Evolutionary conservation across 2,113 vertebrate genomes (phyloP), one percentile per base, ranked within the genome.

Genomic region (Psammodynastes pulverulentus): DNA sequence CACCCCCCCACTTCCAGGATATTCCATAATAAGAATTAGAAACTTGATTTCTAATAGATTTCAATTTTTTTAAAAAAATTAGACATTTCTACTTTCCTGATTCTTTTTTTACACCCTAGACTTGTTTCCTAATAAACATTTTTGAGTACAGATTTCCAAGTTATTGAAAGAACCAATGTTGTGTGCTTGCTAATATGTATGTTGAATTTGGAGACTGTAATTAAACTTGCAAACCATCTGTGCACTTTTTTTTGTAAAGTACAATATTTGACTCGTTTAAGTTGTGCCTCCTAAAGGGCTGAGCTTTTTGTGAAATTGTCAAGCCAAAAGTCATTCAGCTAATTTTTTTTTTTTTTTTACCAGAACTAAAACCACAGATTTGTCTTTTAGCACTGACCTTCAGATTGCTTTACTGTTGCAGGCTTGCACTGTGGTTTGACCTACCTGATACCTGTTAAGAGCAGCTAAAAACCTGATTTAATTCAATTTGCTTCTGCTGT

Each of bases 221-320:
- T 96, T 97, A 97, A 97, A 96, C 91, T 96, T 94, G 96, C 96
- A 95, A 93, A 92, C 96, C 96, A 97, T 97, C 96, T 97, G 94
- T 96, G 95, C 91, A 92, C 86, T 92, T 96, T 56, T 96, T 96
- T 96, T 79, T 19, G 4, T 5, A 72, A 90, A 94, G 91, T 93
- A 23, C 86, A 96, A 84, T 95, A 94, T 96, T 94, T 95, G 72
- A 95, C 93, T 12, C 56, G 95, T 84, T 97, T 79, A 79, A 21
- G 7, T 79, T 96, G 95, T 88, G 56, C 89, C 96, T 94, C 87
- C 94, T 95, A 94, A 95, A 86, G 79, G 87, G 94, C 56, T 94
- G 34, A 72, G 58, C 94, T 9, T 93, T 86, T 91, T 95, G 94
- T 72, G 93, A 93, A 94, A 94, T 89, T 5, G 67, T 39, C 92